Evolutionary conservation across 2,888 invertebrate species (phyloP), one percentile per base, ranked within the genome.

Genomic region (Scelioninae gen. 1): DNA sequence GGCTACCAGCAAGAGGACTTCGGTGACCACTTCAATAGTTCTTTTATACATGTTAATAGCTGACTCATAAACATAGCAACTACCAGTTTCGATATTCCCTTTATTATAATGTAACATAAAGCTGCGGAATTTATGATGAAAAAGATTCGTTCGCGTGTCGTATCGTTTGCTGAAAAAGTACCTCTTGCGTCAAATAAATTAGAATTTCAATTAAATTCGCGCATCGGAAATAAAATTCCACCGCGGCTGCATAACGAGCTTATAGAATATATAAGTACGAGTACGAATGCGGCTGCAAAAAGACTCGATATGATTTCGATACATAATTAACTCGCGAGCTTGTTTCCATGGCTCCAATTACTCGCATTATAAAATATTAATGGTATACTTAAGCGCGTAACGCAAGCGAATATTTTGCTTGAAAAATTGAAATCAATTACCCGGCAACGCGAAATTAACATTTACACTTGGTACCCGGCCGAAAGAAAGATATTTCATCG

Each of bases 401-500:
- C n/a, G 23, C 10, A 7, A 43, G 66, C 38, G 66, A 49, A 45
- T 43, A 29, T 38, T 40, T n/a, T 31, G n/a, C 7, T 23, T 31
- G 45, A 78, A 78, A 71, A 65, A 71, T 65, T 13, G 47, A 66
- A 79, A 79, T 72, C 72, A 72, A 66, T 79, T 74, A 74, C 60
- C 53, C 13, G 56, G 51, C 71, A 56, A 40, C 66, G 60, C 51
- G 45, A 71, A 79, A 79, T 79, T 72, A 79, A 79, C 72, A 74
- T 79, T 79, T 74, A 68, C 79, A 79, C 72, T 66, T 47, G 79
- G 63, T 63, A 63, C n/a, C n/a, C 15, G 51, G 38, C 15, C 32
- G 53, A 74, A 80, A 80, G 68, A 80, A 80, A 80, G 74, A 80
- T 74, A 80, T 80, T 80, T 74, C 74, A 62, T 68, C 58, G 66